These are phyloP conservation scores for Nematolebias whitei DNA, from an alignment of 2,113 vertebrate genomes.

Conservation along the genomic window DNA sequence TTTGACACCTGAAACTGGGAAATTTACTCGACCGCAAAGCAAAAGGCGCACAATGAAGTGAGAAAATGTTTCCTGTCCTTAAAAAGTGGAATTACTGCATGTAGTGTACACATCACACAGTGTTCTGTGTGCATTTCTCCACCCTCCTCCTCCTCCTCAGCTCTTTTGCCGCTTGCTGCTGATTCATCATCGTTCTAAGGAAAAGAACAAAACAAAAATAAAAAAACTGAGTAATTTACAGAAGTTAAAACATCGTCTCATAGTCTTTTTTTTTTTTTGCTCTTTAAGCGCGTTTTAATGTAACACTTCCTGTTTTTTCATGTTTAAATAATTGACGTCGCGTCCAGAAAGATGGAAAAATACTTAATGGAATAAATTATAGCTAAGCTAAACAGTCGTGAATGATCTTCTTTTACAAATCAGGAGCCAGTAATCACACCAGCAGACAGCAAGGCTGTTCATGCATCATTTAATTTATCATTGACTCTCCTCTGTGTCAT, in stretches of 20 bases:
- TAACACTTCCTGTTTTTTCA: neutral
- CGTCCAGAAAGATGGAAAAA: conserved; percentile 30
- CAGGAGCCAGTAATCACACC: neutral
- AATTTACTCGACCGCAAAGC: conserved; percentile 9
- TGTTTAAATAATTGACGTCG: neutral
- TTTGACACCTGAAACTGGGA: neutral
- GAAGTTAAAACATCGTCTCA: no score
- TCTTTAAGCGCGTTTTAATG: neutral
- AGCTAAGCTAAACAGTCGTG: neutral
- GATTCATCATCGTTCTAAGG: conserved; percentile 38
- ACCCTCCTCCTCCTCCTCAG: neutral
- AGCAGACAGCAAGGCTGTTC: no score
- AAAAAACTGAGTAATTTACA: neutral
- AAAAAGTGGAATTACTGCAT: conserved; percentile 2
- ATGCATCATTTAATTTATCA: conserved; percentile 5
- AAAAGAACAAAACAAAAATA: neutral
- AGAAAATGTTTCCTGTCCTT: conserved; percentile 3
- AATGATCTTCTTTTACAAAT: neutral
- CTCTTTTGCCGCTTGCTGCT: conserved; percentile 3
- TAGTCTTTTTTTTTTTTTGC: neutral
- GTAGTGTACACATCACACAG: neutral
- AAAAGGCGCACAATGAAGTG: conserved; percentile 20
- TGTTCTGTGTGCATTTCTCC: neutral
- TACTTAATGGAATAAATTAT: rapidly evolving
- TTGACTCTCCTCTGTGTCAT: conserved; percentile 5